Evolutionary conservation across 2,888 invertebrate species (phyloP), one percentile per base, ranked within the genome.

Genomic region (Tillus elongatus): DNA sequence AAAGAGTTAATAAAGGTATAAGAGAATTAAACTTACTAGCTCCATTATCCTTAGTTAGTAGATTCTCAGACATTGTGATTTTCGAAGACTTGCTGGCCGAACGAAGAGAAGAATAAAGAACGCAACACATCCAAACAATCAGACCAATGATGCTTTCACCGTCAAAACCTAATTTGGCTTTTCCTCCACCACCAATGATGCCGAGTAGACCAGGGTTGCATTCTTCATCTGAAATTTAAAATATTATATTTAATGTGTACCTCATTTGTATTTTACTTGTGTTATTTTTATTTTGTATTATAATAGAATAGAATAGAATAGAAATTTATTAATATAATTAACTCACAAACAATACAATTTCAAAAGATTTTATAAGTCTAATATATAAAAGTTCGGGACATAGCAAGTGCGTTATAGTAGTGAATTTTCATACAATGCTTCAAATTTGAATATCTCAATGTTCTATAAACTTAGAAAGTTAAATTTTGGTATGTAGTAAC

Each of bases 21-120:
- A n/a, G n/a, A n/a, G n/a, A n/a, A n/a, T n/a, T n/a, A n/a, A n/a
- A n/a, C n/a, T n/a, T 70, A 81, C 81, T 79, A 71, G 74, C 75
- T 40, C 72, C 73, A 48, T 75, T 82, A 47, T 84, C 82, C 60
- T 82, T 78, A 36, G 79, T 75, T 32, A 86, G 71, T 52, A 85
- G 78, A 52, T 81, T 82, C 29, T 87, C 86, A 0, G 83, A 78
- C 77, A 89, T 84, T 15, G 89, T 89, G 45, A 97, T 80, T 67
- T 88, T 90, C 14, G 92, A 91, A 0, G 90, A 87, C 55, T 84
- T 84, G 15, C 90, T 88, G 12, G 93, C 91, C n/a, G 93, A 90
- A 30, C 95, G 81, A 42, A 98, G 75, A 50, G 92, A 88, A 9
- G 97, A 96, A 69, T 98, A 98, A 36, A 99, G 71, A 35, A 98